These are phyloP conservation scores for Glossophaga mutica DNA, from an alignment of 2,797 vertebrate genomes.

Conservation along the genomic window DNA sequence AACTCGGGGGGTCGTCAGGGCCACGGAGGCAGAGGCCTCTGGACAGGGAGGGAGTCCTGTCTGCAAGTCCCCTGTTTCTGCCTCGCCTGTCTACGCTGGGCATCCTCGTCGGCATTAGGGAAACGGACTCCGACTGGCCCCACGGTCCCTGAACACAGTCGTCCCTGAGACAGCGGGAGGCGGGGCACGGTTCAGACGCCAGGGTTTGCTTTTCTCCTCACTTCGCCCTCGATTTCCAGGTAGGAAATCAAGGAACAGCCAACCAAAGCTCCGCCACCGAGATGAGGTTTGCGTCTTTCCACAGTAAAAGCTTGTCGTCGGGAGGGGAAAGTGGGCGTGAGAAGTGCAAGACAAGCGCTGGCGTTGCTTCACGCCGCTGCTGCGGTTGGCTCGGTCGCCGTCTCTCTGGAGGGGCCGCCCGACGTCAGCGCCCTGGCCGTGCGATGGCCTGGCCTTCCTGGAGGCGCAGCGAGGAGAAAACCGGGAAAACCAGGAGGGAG, in stretches of 20 bases:
- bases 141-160: rapidly evolving
- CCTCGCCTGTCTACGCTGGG: rapidly evolving
- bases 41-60: rapidly evolving
- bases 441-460: rapidly evolving
- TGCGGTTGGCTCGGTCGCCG: background rate
- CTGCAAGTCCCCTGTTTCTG: rapidly evolving
- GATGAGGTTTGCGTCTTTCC: background rate
- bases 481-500: background rate
- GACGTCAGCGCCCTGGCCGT: rapidly evolving
- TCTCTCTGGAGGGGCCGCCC: background rate
- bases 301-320: rapidly evolving
- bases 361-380: background rate
- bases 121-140: background rate
- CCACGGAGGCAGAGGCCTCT: rapidly evolving
- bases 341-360: rapidly evolving
- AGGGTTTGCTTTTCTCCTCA: background rate
- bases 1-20: rapidly evolving
- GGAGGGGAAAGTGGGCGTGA: background rate
- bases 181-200: background rate
- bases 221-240: background rate
- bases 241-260: background rate
- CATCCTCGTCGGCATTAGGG: background rate
- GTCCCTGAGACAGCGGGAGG: background rate
- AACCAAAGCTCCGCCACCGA: rapidly evolving
- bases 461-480: background rate